Evolutionary conservation across 2,113 vertebrate genomes (phyloP), one percentile per base, ranked within the genome.

Genomic region (Pteruthius melanotis): DNA sequence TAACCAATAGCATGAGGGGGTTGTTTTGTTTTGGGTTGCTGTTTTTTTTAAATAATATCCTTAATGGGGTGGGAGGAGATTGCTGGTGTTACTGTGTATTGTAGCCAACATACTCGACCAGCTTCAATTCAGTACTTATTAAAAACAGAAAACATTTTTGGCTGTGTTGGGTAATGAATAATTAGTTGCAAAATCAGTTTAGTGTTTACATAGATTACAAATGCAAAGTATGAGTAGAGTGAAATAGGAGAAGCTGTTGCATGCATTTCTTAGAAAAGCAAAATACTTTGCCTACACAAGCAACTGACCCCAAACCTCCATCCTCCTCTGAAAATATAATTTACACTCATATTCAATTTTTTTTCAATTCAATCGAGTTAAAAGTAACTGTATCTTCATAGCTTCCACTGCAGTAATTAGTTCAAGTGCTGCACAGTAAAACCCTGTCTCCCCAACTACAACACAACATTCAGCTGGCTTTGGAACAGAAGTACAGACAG

Each of bases 401-500:
- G 53, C 23, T 86, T 65, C 63, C 35, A 69, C 0, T 42, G 30
- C 42, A 70, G 22, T 5, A 65, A 59, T 54, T 59, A 80, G 20
- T 19, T 39, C 1, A 9, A 92, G 80, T 13, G 56, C 42, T 52
- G 64, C 1, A 0, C 70, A 80, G 47, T 40, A 61, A 44, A 68
- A 85, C 7, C 24, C 53, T 11, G 31, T 19, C 53, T 37, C 56
- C 72, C 75, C 15, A 84, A 3, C 24, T 21, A 7, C 1, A 88
- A 63, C 4, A 10, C 3, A 94, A 44, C 39, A 30, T 14, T n/a
- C 53, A 39, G 37, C 31, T 75, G 56, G 64, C 61, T 40, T 31
- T 30, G 15, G 52, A 85, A 76, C 37, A 3, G 0, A 40, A 16
- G 11, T 3, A 54, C 0, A 0, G 28, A 40, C 31, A 56, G 12